Evolutionary conservation across 1,140 invertebrate species (phyloP).

Genomic region (Semibalanus balanoides): DNA sequence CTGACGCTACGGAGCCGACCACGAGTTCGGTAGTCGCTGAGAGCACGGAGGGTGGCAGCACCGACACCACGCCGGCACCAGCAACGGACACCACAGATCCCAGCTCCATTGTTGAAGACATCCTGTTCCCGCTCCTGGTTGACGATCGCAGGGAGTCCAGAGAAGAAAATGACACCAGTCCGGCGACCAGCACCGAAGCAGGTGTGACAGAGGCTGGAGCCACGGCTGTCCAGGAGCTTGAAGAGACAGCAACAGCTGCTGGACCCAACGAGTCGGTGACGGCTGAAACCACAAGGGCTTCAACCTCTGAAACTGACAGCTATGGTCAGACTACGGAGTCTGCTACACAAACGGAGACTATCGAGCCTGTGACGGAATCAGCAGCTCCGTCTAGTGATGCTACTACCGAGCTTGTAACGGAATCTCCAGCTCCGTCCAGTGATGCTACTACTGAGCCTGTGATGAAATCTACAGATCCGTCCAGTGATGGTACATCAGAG

Average conservation of each 20-base stretch:
- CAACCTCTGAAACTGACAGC: neutral
- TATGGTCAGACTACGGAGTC: neutral
- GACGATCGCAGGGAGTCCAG: no score
- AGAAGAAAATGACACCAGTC: no score
- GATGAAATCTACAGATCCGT: neutral
- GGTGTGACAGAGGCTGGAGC: neutral
- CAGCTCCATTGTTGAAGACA: no score
- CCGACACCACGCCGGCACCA: neutral
- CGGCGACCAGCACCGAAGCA: neutral
- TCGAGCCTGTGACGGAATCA: neutral
- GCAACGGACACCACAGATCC: no score
- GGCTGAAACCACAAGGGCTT: no score
- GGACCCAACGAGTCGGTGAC: neutral
- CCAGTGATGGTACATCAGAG: neutral
- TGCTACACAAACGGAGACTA: neutral
- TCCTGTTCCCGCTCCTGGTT: no score
- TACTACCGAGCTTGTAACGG: neutral
- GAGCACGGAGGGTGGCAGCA: neutral
- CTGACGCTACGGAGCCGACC: neutral
- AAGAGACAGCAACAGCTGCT: neutral
- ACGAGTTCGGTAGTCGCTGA: neutral
- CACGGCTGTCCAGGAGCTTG: neutral
- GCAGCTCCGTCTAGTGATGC: neutral
- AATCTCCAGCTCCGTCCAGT: no score
- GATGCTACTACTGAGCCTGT: neutral